Conservation (phyloP, 2,113 vertebrate genomes). For the Furnarius figulus region DNA sequence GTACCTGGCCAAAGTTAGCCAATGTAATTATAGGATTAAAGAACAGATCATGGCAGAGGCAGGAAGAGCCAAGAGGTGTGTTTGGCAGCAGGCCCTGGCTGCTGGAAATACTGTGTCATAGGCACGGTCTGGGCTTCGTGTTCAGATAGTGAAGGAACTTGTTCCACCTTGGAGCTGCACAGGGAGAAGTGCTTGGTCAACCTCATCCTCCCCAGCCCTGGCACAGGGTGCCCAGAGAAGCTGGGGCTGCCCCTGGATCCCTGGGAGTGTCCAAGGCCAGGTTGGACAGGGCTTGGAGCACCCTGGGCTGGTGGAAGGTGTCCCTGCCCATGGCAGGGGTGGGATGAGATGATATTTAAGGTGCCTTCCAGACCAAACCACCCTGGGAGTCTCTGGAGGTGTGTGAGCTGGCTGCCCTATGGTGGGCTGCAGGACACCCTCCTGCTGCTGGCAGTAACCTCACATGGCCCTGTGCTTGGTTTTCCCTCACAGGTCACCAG, state of each 20-base stretch:
- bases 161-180: constrained; percentile 26
- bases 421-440: neutral
- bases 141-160: neutral
- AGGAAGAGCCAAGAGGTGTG: neutral
- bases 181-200: neutral
- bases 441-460: neutral
- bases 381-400: neutral
- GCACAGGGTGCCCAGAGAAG: neutral
- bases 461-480: neutral
- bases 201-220: neutral
- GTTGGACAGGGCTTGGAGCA: neutral
- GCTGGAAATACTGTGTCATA: constrained; percentile 62
- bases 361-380: neutral
- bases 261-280: neutral
- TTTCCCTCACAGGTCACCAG: neutral
- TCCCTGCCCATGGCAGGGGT: neutral
- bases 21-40: neutral
- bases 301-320: rapidly evolving
- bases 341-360: neutral
- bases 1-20: neutral
- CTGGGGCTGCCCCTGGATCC: neutral
- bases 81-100: constrained; percentile 31
- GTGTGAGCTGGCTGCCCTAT: neutral
- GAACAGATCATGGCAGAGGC: neutral
- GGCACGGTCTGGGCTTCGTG: neutral